phyloP scores from a whole-genome alignment of 2,113 vertebrate species.

The Sinocyclocheilus maitianheensis region DNA sequence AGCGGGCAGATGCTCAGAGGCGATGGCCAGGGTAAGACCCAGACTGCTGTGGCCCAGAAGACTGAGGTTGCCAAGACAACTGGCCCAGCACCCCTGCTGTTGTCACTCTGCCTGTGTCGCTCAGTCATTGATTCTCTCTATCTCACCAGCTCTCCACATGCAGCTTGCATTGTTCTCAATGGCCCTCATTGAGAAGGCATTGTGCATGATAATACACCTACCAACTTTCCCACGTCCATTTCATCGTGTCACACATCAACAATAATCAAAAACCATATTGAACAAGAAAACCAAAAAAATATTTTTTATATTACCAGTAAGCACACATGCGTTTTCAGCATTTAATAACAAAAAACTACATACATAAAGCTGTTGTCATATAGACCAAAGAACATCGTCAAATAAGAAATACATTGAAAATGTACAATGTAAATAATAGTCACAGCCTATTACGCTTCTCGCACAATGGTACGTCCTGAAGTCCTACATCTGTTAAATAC shows the following conservation, averaged over 20 bases:
- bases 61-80: slow-evolving; percentile 62
- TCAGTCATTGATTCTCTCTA: slow-evolving; percentile 61
- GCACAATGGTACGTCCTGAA: slow-evolving; percentile 32
- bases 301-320: neutral
- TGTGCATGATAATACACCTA: slow-evolving; percentile 44
- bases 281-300: neutral
- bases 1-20: slow-evolving; percentile 54
- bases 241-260: neutral
- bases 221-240: slow-evolving; percentile 24
- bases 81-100: slow-evolving; percentile 62
- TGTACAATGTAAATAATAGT: slow-evolving; percentile 54
- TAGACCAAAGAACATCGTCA: slow-evolving; percentile 43
- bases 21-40: slow-evolving; percentile 58
- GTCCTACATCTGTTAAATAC: slow-evolving; percentile 54
- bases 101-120: slow-evolving; percentile 58
- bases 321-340: slow-evolving; percentile 30
- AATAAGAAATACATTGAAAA: slow-evolving; percentile 55
- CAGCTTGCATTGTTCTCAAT: slow-evolving; percentile 57
- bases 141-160: slow-evolving; percentile 59
- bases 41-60: slow-evolving; percentile 57
- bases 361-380: slow-evolving; percentile 53
- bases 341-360: slow-evolving; percentile 58
- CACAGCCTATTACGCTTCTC: slow-evolving; percentile 38
- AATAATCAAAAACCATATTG: neutral
- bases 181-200: slow-evolving; percentile 46